phyloP scores from a whole-genome alignment of 2,888 invertebrate species.

The Ormia ochracea region DNA sequence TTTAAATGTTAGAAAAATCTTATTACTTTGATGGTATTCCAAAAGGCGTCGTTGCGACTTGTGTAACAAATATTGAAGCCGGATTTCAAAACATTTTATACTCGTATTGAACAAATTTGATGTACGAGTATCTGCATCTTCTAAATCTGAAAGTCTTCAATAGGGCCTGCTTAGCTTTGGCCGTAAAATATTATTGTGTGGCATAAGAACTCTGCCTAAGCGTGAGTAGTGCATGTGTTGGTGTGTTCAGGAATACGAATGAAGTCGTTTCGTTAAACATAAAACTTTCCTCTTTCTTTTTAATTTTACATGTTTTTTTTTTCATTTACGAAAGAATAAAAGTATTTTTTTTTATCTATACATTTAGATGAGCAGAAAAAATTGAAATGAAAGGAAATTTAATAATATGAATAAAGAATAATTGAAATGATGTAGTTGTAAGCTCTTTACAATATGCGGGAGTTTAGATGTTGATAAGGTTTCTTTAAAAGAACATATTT shows the following conservation, averaged over 20 bases:
- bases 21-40: too few species aligned
- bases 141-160: too few species aligned
- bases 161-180: too few species aligned
- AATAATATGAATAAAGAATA: slow-evolving; percentile 32
- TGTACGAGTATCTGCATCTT: too few species aligned
- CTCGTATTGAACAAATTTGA: too few species aligned
- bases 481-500: slow-evolving; percentile 24
- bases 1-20: too few species aligned
- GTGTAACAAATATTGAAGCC: too few species aligned
- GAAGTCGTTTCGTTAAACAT: slow-evolving; percentile 33
- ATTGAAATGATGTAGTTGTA: slow-evolving; percentile 52
- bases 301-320: slow-evolving; percentile 27
- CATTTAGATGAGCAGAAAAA: slow-evolving; percentile 7
- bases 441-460: slow-evolving; percentile 49
- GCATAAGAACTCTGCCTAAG: slow-evolving; percentile 1
- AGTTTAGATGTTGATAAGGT: slow-evolving; percentile 57
- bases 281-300: slow-evolving; percentile 52
- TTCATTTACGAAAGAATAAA: slow-evolving; percentile 44
- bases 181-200: too few species aligned
- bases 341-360: slow-evolving; percentile 26
- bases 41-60: too few species aligned
- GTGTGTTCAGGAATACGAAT: slow-evolving; percentile 6
- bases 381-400: slow-evolving; percentile 29
- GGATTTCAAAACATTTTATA: too few species aligned
- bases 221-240: slow-evolving; percentile 2